Evolutionary conservation across 1,140 invertebrate species (phyloP), one percentile per base, ranked within the genome.

Genomic region (Belonocnema kinseyi): DNA sequence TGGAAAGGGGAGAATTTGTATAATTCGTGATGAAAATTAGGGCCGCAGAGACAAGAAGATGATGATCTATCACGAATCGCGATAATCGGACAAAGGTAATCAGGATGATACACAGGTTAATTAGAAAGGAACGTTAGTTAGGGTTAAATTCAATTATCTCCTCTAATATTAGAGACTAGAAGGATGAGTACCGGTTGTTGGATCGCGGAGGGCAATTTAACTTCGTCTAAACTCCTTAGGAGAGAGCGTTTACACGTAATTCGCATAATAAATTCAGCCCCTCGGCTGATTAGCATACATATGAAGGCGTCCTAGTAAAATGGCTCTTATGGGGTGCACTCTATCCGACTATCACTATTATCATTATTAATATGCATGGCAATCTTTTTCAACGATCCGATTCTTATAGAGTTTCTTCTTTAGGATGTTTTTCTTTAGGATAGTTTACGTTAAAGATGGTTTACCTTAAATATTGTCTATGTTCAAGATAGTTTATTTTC

Each of bases 211-310:
- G 61, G 61, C 61, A 66, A 66, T 66, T 66, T 66, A 66, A 66
- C 61, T 66, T 21, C 40, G 61, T 66, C 61, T 66, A 40, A 66
- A 66, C 61, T 66, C 61, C 61, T 66, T 40, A 66, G 13, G 61
- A 66, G 61, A 40, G 26, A 66, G 61, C 61, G 61, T 66, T 66
- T 66, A 66, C 61, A 66, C 61, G 61, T 66, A 66, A 66, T 66
- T 66, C 61, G 26, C 61, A 66, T 66, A 66, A 66, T 66, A 66
- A 66, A 66, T 66, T 66, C 61, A 66, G 61, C 33, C 61, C 61
- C 40, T 21, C 21, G 33, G 61, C 26, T 66, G 61, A 66, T 66
- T 66, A 66, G 61, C 61, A 66, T 66, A 66, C 61, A 66, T 66
- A 66, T 66, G 26, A 66, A 66, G 61, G 61, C 33, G n/a, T 12